Evolutionary conservation across 2,888 invertebrate species (phyloP), one percentile per base, ranked within the genome.

Genomic region (Morpho achilles): DNA sequence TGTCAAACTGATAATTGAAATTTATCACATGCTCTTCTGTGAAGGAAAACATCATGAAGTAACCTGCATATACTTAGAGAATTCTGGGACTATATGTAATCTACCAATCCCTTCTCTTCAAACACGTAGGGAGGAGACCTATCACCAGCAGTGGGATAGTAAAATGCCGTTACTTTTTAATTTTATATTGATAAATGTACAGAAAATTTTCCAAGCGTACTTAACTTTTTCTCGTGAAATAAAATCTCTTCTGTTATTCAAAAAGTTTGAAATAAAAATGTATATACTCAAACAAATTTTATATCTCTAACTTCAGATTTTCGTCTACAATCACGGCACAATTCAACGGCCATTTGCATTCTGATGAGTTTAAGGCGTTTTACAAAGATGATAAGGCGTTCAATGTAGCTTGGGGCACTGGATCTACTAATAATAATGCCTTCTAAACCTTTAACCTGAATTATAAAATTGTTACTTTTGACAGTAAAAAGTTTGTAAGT

Each of bases 341-440:
- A 76, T 97, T 97, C 78, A 95, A 94, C 71, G 97, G 96, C 0
- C 97, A 97, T 75, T 94, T 94, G 0, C 96, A 97, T 75, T 91
- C 90, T 1, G 96, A 96, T 69, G 94, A 95, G 73, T 92, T 95
- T 69, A 92, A 93, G 69, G 78, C 97, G 53, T 94, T 94, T 75
- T 96, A 95, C 74, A 91, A 91, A 63, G 47, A 80, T 2, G 87
- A 92, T 48, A 77, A 80, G 0, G 92, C 96, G 0, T 91, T 93
- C 7, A 94, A 92, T 63, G 91, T 96, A 0, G 94, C 95, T 2
- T 97, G 95, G 92, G 95, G 97, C 58, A 95, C 94, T 0, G 97
- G 97, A 8, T 95, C 96, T 69, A 84, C 96, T 10, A 97, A n/a
- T n/a, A n/a, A n/a, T n/a, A n/a, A 97, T 0, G 85, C 95, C 0